Evolutionary conservation across 2,113 vertebrate genomes (phyloP).

Genomic region (Grammatotria lemairii): DNA sequence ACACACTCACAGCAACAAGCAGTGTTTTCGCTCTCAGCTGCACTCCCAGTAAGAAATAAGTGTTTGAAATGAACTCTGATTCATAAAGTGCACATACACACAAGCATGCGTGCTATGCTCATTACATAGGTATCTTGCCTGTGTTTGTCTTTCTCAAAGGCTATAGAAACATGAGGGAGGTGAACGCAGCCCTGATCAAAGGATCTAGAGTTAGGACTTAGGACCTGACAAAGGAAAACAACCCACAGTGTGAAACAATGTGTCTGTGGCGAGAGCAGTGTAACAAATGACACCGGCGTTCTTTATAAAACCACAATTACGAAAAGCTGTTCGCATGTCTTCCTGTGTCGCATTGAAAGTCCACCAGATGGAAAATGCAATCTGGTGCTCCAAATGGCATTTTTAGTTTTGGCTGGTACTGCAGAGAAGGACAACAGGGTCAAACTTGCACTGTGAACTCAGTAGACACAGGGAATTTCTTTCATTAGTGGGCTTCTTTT

Average conservation of each 20-base stretch:
- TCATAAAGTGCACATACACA: constrained; percentile 14
- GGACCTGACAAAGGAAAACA: constrained; percentile 31
- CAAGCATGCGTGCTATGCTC: constrained; percentile 28
- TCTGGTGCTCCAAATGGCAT: constrained; percentile 1
- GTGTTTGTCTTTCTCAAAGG: constrained; percentile 56
- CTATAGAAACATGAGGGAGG: constrained; percentile 47
- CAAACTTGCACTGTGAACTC: constrained; percentile 7
- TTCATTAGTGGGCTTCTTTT: constrained; percentile 7
- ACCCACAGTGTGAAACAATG: constrained; percentile 14
- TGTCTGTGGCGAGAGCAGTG: background rate
- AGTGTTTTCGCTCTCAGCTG: constrained; percentile 50
- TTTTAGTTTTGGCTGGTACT: constrained; percentile 1
- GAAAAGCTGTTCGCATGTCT: constrained; percentile 14
- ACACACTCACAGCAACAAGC: constrained; percentile 15
- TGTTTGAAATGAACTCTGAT: constrained; percentile 54
- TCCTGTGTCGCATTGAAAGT: background rate
- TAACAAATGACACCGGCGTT: background rate
- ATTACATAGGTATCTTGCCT: constrained; percentile 58
- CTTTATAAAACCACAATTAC: constrained; percentile 33
- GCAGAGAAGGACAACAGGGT: constrained; percentile 27
- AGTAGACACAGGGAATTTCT: background rate
- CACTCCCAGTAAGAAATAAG: constrained; percentile 52
- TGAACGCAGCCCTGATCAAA: constrained; percentile 54
- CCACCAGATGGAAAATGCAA: constrained; percentile 33
- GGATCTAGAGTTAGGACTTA: constrained; percentile 23